Evolutionary conservation across 1,140 invertebrate genomes (phyloP).

Genomic region (Bactericera cockerelli): DNA sequence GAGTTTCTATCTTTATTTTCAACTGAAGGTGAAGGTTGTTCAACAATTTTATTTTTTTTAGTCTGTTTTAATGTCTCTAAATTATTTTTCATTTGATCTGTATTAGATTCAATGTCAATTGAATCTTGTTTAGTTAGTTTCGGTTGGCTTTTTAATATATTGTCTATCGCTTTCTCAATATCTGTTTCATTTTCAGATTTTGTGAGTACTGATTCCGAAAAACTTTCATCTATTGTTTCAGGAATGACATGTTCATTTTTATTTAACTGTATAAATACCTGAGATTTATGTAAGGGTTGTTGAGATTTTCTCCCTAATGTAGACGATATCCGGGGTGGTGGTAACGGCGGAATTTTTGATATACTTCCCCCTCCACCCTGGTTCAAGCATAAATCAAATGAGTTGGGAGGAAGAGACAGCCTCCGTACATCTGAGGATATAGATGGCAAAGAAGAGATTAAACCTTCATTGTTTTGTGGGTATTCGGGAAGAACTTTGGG

Average conservation of each 20-base stretch:
- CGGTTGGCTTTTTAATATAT: neutral
- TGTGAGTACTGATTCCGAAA: neutral
- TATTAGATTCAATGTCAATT: neutral
- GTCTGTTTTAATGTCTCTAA: neutral
- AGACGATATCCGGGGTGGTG: conserved; percentile 42
- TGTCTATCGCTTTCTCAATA: neutral
- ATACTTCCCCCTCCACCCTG: conserved; percentile 20
- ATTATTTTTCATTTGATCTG: neutral
- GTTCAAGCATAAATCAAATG: conserved; percentile 24
- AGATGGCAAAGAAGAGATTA: conserved; percentile 35
- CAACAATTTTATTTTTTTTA: too few relatives aligned
- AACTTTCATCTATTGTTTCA: neutral
- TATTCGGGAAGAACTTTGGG: conserved; percentile 66
- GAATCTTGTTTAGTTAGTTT: neutral
- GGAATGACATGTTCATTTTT: neutral
- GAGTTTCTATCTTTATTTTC: too few relatives aligned
- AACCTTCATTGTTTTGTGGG: conserved; percentile 25
- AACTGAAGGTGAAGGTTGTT: too few relatives aligned
- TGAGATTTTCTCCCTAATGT: conserved; percentile 36
- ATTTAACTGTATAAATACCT: conserved; percentile 7
- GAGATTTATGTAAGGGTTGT: conserved; percentile 3
- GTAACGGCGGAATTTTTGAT: conserved; percentile 38
- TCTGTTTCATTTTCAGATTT: neutral
- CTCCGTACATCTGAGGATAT: conserved; percentile 21
- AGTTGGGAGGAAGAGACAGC: conserved; percentile 34